These are phyloP conservation scores for Sibirionetta formosa DNA, from an alignment of 2,797 vertebrate species.

Conservation along the genomic window DNA sequence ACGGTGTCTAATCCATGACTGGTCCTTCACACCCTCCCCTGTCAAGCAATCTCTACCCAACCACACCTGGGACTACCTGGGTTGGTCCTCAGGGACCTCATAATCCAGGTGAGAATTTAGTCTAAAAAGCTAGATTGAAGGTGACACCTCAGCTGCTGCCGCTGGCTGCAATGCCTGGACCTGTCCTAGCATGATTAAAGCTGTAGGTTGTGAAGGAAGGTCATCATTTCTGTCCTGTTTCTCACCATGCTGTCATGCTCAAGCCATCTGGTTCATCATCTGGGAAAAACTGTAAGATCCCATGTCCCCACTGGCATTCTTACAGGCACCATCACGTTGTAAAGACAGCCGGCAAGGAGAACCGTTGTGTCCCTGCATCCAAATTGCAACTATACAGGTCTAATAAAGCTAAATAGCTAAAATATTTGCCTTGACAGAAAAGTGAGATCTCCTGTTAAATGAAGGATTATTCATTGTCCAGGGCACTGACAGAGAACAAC, in stretches of 20 bases:
- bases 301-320: not conserved
- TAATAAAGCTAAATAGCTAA: not conserved
- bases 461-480: not conserved
- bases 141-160: not conserved
- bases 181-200: not conserved
- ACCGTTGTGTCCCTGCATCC: not conserved
- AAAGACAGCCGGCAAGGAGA: not conserved
- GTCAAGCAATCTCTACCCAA: not conserved
- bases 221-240: not conserved
- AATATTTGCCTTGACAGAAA: not conserved
- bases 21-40: rapidly evolving
- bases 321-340: not conserved
- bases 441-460: not conserved
- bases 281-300: not conserved
- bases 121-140: not conserved
- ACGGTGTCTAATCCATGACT: not conserved
- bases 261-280: not conserved
- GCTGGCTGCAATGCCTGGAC: not conserved
- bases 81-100: not conserved
- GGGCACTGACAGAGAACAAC: rapidly evolving
- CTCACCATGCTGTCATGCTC: not conserved
- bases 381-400: not conserved
- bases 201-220: not conserved
- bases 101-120: not conserved
- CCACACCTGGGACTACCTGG: not conserved